A percentile compares a stretch with the other conserved stretches of the same genome.
phyloP scores from a whole-genome alignment of 30 jellyfish, hydroid and myxozoan genomes.

The Clytia hemisphaerica region DNA sequence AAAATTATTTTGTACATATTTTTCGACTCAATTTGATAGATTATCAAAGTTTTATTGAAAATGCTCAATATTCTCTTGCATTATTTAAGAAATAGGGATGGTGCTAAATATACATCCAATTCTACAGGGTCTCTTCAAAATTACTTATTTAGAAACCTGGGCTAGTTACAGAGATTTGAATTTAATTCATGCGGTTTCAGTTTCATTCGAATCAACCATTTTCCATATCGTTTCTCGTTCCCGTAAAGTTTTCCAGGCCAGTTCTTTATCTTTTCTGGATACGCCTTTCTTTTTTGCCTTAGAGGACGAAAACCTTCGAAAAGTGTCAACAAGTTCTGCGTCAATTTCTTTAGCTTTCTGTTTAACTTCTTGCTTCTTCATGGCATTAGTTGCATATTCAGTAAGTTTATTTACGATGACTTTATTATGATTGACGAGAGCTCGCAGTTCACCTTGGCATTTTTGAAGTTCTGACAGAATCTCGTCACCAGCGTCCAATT shows the following conservation, averaged over 20 bases:
- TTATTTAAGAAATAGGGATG: too few species aligned
- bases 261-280: conserved; percentile 75
- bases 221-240: conserved; percentile 87
- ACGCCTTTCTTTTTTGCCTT: conserved; percentile 67
- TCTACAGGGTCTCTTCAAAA: too few species aligned
- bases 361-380: conserved; percentile 74
- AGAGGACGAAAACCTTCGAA: conserved; percentile 67
- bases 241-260: conserved; percentile 83
- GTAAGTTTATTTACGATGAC: conserved; percentile 34
- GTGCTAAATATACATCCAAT: too few species aligned
- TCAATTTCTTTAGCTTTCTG: conserved; percentile 77
- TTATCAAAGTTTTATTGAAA: too few species aligned
- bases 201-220: conserved; percentile 67
- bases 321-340: conserved; percentile 86
- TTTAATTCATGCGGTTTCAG: too few species aligned
- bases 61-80: too few species aligned
- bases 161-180: too few species aligned
- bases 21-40: too few species aligned
- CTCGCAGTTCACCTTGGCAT: conserved; percentile 68
- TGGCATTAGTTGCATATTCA: conserved; percentile 61
- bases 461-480: conserved; percentile 61
- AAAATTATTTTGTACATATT: too few species aligned
- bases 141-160: too few species aligned
- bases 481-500: conserved; percentile 86
- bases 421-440: conserved; percentile 69